Percentiles rank a stretch among this genome's conserved stretches.
Evolutionary conservation across 2,113 vertebrate genomes (phyloP).

Genomic region (Siphamia tubifer): DNA sequence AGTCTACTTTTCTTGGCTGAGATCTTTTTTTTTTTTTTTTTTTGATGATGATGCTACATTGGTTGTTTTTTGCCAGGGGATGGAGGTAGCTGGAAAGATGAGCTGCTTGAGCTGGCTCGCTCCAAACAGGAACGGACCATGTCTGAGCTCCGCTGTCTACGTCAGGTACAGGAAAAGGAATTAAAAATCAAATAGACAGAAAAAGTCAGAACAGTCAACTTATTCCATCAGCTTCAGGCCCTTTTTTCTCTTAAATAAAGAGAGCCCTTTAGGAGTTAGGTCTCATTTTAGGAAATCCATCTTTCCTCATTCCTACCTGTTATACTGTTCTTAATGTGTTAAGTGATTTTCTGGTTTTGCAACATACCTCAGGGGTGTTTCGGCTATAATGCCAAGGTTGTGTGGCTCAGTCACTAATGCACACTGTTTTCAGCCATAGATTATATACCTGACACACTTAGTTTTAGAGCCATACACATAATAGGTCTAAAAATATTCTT

Average conservation of each 20-base stretch:
- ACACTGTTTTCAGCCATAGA: too few relatives aligned
- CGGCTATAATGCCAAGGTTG: not conserved
- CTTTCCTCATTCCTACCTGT: conserved; percentile 39
- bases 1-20: too few relatives aligned
- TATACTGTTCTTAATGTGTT: not conserved
- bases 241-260: too few relatives aligned
- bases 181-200: not conserved
- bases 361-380: conserved; percentile 34
- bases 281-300: not conserved
- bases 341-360: conserved; percentile 49
- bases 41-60: not conserved
- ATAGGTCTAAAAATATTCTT: too few relatives aligned
- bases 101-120: conserved; percentile 83
- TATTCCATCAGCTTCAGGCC: too few relatives aligned
- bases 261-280: too few relatives aligned
- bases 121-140: conserved; percentile 85
- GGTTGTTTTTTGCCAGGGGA: conserved; percentile 75
- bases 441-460: too few relatives aligned
- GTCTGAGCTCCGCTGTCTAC: conserved; percentile 81
- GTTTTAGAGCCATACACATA: too few relatives aligned
- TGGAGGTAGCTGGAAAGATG: conserved; percentile 84
- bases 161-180: conserved; percentile 76
- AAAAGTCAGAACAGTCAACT: not conserved
- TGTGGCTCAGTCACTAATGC: conserved; percentile 2
- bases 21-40: too few relatives aligned